Conservation (phyloP, 2,888 invertebrate species). For the Suillia variegata region DNA sequence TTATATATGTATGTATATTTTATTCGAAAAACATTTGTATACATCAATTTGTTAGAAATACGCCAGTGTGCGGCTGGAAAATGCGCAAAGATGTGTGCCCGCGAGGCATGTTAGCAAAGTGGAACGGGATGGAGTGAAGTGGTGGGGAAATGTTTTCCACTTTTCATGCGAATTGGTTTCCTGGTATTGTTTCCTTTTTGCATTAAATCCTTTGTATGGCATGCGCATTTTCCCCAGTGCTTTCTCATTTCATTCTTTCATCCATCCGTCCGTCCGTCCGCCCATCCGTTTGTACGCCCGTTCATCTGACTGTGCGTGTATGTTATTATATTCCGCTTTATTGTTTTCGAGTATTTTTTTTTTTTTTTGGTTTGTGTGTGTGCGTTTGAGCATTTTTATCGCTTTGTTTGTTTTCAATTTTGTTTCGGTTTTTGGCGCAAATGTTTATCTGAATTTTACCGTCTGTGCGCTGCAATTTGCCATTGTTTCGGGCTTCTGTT, state of each 20-base stretch:
- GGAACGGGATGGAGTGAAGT: too few species aligned
- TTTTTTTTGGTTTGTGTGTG: background rate
- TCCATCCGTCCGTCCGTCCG: background rate
- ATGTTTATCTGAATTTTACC: background rate
- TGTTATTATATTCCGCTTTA: background rate
- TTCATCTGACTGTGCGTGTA: background rate
- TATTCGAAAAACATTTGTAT: too few species aligned
- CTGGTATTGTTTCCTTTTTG: background rate
- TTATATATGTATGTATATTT: too few species aligned
- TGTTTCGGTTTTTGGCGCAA: conserved; percentile 24
- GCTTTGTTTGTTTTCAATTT: conserved; percentile 31
- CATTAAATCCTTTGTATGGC: background rate
- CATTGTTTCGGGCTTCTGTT: background rate
- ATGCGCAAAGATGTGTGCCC: too few species aligned
- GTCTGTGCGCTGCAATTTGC: background rate
- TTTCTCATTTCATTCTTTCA: background rate
- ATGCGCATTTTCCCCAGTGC: background rate
- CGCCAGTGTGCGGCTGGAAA: background rate
- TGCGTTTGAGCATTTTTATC: background rate
- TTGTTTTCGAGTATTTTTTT: too few species aligned
- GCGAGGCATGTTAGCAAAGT: too few species aligned
- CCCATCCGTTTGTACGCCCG: background rate
- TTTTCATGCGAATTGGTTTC: background rate
- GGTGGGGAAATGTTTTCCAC: too few species aligned
- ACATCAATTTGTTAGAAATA: too few species aligned